Base-by-base conservation (phyloP, 2,797 vertebrate species). In the Cyprinodon diabolis region DNA sequence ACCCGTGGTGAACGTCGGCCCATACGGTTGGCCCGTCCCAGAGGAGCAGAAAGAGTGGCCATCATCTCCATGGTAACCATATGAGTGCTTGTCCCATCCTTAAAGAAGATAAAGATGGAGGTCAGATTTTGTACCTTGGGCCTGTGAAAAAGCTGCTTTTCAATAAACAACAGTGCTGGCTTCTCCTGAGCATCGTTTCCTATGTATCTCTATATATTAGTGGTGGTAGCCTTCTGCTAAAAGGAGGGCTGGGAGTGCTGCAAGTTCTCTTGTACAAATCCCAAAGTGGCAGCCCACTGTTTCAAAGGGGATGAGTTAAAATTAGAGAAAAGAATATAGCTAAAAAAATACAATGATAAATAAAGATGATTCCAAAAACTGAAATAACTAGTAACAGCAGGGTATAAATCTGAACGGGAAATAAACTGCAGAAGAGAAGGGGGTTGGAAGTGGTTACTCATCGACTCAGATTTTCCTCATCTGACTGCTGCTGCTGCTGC, bases 11-110 rank as follows among this genome's bases (percentile, higher is more conserved):
- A 99, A 99, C 0, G 98, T 99, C 82, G 98, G 98, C 65, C 98
- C 98, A 0, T 99, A 99, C 1, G 98, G 98, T 66, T 99, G 98
- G 78, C 98, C 98, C 0, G 98, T 99, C 92, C 98, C 98, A 66
- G 98, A 99, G 35, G 98, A 99, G 95, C 98, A 99, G 94, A 99
- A 99, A 65, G 97, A 99, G 93, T 99, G 98, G 83, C 98, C 98
- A 70, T 99, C 98, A 3, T 99, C 98, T 84, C 98, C 98, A 74
- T 99, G 98, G 95, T 99, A 99, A 94, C 98, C 98, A 93, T 99
- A 99, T 0, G 98, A 99, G 94, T 99, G 98, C 79, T 99, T 99
- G 95, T 99, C 98, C 98, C 98, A 99, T 90, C 98, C 98, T 99
- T 10, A 83, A 89, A 86, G 63, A 76, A 77, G 58, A 67, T 70